Evolutionary conservation across 2,797 vertebrate genomes (phyloP).

Genomic region (Florisuga fusca): DNA sequence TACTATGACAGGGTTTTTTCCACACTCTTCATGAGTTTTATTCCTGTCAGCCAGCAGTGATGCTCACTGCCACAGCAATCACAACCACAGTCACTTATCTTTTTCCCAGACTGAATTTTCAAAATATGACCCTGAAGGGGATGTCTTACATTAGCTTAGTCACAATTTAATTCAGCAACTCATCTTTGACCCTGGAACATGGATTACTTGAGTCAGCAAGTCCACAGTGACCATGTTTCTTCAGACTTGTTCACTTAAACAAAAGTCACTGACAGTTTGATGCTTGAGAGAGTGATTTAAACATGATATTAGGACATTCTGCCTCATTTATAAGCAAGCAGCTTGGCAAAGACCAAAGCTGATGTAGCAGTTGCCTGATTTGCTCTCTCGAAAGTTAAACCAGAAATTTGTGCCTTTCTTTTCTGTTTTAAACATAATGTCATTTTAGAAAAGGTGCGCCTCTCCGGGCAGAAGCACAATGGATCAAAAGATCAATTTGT

Average conservation of each 20-base stretch:
- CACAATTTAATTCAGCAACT: slow-evolving; percentile 28
- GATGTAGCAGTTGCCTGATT: not conserved
- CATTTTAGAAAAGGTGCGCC: not conserved
- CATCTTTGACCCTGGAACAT: not conserved
- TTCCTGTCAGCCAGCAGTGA: not conserved
- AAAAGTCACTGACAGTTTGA: not conserved
- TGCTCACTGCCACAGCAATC: slow-evolving; percentile 7
- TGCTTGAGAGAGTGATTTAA: slow-evolving; percentile 19
- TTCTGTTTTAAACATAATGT: not conserved
- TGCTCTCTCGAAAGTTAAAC: not conserved
- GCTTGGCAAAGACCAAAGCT: slow-evolving; percentile 15
- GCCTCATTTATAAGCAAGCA: slow-evolving; percentile 43
- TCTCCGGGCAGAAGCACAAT: not conserved
- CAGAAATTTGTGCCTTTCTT: not conserved
- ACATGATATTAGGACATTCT: not conserved
- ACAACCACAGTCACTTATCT: not conserved
- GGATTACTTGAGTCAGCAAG: slow-evolving; percentile 14
- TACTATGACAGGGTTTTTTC: not conserved
- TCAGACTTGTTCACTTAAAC: not conserved
- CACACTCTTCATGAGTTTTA: not conserved
- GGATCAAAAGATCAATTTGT: not conserved
- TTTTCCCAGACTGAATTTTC: not conserved
- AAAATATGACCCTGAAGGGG: not conserved
- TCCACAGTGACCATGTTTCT: not conserved
- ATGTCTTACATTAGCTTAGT: not conserved